Evolutionary conservation across 2,113 vertebrate genomes (phyloP), one percentile per base, ranked within the genome.

Genomic region (Carettochelys insculpta): DNA sequence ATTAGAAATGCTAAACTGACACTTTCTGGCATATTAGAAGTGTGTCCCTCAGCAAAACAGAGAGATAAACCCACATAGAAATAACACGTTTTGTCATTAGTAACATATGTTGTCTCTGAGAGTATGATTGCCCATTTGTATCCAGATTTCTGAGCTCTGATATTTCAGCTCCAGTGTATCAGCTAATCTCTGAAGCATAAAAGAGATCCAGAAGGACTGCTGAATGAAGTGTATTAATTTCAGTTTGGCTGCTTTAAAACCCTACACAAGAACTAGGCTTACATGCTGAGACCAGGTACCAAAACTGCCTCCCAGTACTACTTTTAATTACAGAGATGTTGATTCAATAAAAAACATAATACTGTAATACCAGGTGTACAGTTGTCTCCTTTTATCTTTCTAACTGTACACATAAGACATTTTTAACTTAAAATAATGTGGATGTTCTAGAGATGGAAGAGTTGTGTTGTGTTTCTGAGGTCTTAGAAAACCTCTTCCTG

Each of bases 101-200:
- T 56, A 29, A 0, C 8, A 25, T 0, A 0, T 48, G 34, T 71
- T 58, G 38, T 73, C n/a, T 53, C 47, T 75, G 65, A 93, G 75
- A 11, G 87, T 9, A 8, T 5, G 29, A 10, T 5, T 91, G 38
- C 83, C 34, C 68, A 22, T 50, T 86, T 65, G 29, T 13, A 1
- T 11, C 1, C 6, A 19, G 41, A 24, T 80, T 83, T 82, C 58
- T 77, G 41, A 93, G 27, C 50, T 68, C 14, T 27, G 53, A 48
- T 31, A n/a, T 83, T 87, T 87, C 68, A 77, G 58, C 80, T 77
- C 45, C 58, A 0, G 6, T 25, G 56, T 71, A 48, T 54, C 68
- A 20, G 3, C 77, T 92, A 38, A 24, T 88, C 53, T 50, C 50
- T 65, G 20, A 29, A 19, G 56, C 20, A 12, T 0, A 73, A 0